Base-by-base conservation (phyloP, 23 tunicate species). In the Ascidia mentula region DNA sequence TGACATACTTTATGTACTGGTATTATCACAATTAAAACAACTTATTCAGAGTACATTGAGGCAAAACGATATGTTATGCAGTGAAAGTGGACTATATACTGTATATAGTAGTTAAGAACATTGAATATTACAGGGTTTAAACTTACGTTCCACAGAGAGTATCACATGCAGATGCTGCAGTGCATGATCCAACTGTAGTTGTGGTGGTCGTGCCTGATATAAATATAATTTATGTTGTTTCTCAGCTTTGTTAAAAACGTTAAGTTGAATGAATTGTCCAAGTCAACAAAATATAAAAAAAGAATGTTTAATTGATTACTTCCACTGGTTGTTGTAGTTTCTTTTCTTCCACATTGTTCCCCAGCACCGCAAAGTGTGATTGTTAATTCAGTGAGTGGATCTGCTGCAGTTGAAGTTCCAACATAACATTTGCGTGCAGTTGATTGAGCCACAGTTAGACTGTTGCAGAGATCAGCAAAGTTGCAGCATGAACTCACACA, bases 121-220 rank as follows among this genome's bases (percentile, higher is more conserved):
- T n/a, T n/a, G n/a, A n/a, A n/a, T n/a, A n/a, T n/a, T n/a, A n/a
- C n/a, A n/a, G n/a, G n/a, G n/a, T n/a, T 42, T 42, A 42, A 53
- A 53, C 65, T 53, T 53, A 53, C 65, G 65, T 53, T 53, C 65
- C 65, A 53, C 65, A 53, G 12, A 53, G 65, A 5, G 65, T 53
- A 28, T 53, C 65, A 9, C 65, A 53, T 53, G 7, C 13, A 20
- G 65, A 5, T 53, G 65, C 7, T 53, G 65, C 65, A 53, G 13
- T 53, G 13, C 65, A 53, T 20, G 65, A 53, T 53, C 65, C 65
- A 53, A 53, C 65, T 5, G 65, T 53, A 9, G 65, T 9, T 28
- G 24, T 28, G 22, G 65, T 53, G 1, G 65, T 53, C 2, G 65
- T 53, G 13, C 65, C 65, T 53, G 13, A 53, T n/a, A n/a, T n/a